Evolutionary conservation across 2,113 vertebrate species (phyloP).

Genomic region (Ophiodon elongatus): DNA sequence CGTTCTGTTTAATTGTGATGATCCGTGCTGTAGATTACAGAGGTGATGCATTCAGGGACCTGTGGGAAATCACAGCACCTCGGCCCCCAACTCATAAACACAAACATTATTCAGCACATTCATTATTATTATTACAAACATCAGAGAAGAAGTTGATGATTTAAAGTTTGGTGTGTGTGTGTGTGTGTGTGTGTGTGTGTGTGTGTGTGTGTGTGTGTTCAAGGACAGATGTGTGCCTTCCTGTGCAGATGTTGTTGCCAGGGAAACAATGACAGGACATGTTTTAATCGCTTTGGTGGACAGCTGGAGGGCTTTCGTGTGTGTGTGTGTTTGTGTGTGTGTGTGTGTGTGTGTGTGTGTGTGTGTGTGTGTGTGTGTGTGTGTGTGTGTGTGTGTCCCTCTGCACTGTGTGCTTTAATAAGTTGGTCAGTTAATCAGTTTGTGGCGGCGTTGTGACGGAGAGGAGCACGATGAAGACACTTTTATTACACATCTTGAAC

Average conservation of each 20-base stretch:
- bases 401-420: slow-evolving; percentile 22
- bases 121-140: neutral
- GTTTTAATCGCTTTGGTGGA: slow-evolving; percentile 75
- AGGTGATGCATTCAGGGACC: slow-evolving; percentile 36
- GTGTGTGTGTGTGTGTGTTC: neutral
- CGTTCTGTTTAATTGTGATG: neutral
- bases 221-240: slow-evolving; percentile 80
- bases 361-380: slow-evolving; percentile 31
- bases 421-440: slow-evolving; percentile 29
- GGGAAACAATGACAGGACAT: slow-evolving; percentile 84
- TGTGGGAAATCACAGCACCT: slow-evolving; percentile 32
- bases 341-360: slow-evolving; percentile 42
- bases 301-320: slow-evolving; percentile 80
- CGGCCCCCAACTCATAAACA: neutral
- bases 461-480: slow-evolving; percentile 68
- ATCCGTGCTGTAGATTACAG: neutral
- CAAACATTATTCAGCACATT: neutral
- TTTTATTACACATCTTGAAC: slow-evolving; percentile 69
- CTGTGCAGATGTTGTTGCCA: slow-evolving; percentile 84
- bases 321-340: slow-evolving; percentile 48
- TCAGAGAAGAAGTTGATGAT: neutral
- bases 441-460: slow-evolving; percentile 9
- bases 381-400: slow-evolving; percentile 18
- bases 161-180: neutral
- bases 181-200: neutral